These are phyloP conservation scores for Scolopax bukidnonensis DNA, from an alignment of 2,797 vertebrate species.

Conservation along the genomic window DNA sequence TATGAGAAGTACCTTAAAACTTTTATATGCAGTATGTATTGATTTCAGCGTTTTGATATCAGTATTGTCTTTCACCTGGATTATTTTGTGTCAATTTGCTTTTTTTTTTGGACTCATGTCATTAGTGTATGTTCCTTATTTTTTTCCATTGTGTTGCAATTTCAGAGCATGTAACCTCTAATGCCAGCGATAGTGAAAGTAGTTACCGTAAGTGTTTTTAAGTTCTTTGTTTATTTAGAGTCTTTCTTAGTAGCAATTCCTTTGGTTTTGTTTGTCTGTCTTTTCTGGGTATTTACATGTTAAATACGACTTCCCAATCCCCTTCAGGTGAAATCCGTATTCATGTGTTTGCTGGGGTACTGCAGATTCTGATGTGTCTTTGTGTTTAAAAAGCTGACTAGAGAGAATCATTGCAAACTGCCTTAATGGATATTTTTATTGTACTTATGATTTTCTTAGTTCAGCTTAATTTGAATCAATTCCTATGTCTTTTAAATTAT, in stretches of 20 bases:
- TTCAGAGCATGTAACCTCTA: slow-evolving; percentile 97
- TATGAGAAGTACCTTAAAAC: slow-evolving; percentile 66
- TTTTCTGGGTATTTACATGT: slow-evolving; percentile 51
- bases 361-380: not conserved
- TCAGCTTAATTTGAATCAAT: not conserved
- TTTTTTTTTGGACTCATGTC: slow-evolving; percentile 69
- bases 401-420: not conserved
- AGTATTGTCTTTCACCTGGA: slow-evolving; percentile 64
- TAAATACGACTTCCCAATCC: not conserved
- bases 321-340: not conserved
- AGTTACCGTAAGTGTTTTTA: slow-evolving; percentile 95
- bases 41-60: slow-evolving; percentile 51
- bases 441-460: not conserved
- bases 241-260: not conserved
- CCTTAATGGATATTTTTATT: not conserved
- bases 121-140: slow-evolving; percentile 74
- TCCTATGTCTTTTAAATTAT: not conserved
- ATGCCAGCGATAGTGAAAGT: slow-evolving; percentile 98
- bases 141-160: slow-evolving; percentile 83
- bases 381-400: not conserved
- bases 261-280: not conserved
- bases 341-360: not conserved
- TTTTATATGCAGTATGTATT: slow-evolving; percentile 65
- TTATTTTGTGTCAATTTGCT: slow-evolving; percentile 58
- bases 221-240: slow-evolving; percentile 71